phyloP scores from a whole-genome alignment of 64 coral and sea anemone genomes.

The Pocillopora verrucosa region DNA sequence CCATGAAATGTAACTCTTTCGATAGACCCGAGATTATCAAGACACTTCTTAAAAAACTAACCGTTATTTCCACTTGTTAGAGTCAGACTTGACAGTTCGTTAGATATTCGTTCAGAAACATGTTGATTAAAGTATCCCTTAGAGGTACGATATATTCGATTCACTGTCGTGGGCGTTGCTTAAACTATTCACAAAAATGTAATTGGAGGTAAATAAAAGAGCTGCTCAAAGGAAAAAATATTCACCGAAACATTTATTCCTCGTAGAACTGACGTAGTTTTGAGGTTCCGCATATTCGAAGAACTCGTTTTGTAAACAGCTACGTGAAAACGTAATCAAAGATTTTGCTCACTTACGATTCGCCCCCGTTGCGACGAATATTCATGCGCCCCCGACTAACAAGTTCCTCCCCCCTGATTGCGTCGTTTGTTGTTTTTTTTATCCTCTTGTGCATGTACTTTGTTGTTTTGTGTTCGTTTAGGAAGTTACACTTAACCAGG shows the following conservation, averaged over 20 bases:
- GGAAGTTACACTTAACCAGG: too few species aligned
- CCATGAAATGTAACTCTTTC: not conserved
- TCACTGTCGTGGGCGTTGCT: constrained; percentile 7
- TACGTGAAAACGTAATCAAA: too few species aligned
- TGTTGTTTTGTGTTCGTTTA: too few species aligned
- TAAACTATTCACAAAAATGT: constrained; percentile 20
- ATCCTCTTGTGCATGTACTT: too few species aligned
- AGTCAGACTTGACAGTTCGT: not conserved
- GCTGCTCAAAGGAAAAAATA: not conserved
- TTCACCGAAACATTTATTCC: not conserved
- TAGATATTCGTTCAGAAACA: not conserved
- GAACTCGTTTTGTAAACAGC: too few species aligned
- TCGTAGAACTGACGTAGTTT: not conserved
- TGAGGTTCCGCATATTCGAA: not conserved
- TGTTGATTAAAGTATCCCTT: not conserved
- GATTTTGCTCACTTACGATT: too few species aligned
- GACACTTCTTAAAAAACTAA: not conserved
- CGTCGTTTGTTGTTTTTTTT: too few species aligned
- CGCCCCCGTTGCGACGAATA: too few species aligned
- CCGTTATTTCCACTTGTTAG: too few species aligned
- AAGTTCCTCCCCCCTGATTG: too few species aligned
- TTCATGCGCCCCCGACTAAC: too few species aligned
- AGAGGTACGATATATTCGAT: not conserved
- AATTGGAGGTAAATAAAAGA: not conserved
- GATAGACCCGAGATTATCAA: not conserved